Base-by-base conservation (phyloP, 1,140 invertebrate species). In the Zaprionus camerounensis region DNA sequence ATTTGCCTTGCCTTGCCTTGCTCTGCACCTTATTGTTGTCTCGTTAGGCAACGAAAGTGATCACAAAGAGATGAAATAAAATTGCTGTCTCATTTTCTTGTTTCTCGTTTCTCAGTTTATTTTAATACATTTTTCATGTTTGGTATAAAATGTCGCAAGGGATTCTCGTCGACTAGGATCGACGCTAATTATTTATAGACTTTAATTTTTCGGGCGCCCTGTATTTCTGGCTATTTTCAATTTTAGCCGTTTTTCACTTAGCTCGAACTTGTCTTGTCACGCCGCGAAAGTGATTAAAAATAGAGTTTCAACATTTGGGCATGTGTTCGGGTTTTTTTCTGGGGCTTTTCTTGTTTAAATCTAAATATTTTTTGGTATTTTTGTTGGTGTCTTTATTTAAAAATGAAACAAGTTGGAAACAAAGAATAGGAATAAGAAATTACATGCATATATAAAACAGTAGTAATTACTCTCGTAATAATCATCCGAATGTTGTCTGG, bases 181-280 rank as follows among this genome's bases (percentile, higher is more conserved):
- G 41, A 51, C 46, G 46, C 44, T 26, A 38, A 34, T 57, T 84
- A 84, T 84, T 81, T 81, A 68, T 68, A 83, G 73, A 22, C 26
- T 34, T 59, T 78, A 17, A 17, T 17, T 46, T 81, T 85, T 81
- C 61, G 71, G 13, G 66, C 75, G 81, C 81, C 84, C 83, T 83
- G 83, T 71, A 75, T 87, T 85, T 63, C 59, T 61, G 46, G 80
- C 80, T 84, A 81, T 81, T 84, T 87, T 81, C 81, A 81, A 73
- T 84, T 81, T 87, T 87, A 87, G 84, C 77, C 62, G 57, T 53
- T 71, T 46, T 72, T 65, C 59, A 74, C 44, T 58, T 72, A 49
- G 55, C 24, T 73, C 85, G 85, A 87, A 87, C 84, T 87, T 87
- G 84, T 76, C 84, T 87, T 87, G 84, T 88, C 84, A 87, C 71